Evolutionary conservation across 1,140 invertebrate species (phyloP), one percentile per base, ranked within the genome.

Genomic region (Drosophila murphyi): DNA sequence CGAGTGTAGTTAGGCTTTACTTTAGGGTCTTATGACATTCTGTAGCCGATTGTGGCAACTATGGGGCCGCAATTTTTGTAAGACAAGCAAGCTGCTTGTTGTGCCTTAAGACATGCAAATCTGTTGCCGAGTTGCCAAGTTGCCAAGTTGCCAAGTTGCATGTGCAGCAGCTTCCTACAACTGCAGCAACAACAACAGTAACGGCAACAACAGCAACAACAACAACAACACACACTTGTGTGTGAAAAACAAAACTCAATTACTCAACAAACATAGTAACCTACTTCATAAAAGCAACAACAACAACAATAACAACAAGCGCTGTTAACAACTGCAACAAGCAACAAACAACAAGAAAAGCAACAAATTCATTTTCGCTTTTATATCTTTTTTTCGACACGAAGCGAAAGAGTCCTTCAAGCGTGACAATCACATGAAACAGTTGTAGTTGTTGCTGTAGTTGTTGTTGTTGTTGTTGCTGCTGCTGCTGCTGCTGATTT

Each of bases 191-290:
- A 74, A 64, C 51, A 71, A 34, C 43, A 64, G 20, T 35, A 57
- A 47, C 67, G 72, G 28, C 59, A 75, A 34, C 51, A 69, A 39
- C 56, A 79, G 31, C 52, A 71, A 39, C 56, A 79, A 35, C 52
- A 71, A 65, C 63, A 72, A 71, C 35, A 75, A 65, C 72, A 74
- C 62, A 86, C 78, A 78, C 68, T 74, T 67, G 70, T 89, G 85
- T 88, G 82, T 88, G 85, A 88, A 89, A 88, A 89, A 89, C 85
- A 74, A 89, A 89, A 89, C 85, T 85, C 85, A 89, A 89, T 89
- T 89, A 89, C 85, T 89, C 85, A 89, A 89, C 85, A 89, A 89
- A 81, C 85, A 89, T 78, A 89, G 85, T 89, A 89, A 89, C 85
- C 85, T 85, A 89, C 85, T 89, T 89, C 85, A 89, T 89, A 86